phyloP scores from a whole-genome alignment of 2,888 invertebrate species.

The Cosmopolites sordidus region DNA sequence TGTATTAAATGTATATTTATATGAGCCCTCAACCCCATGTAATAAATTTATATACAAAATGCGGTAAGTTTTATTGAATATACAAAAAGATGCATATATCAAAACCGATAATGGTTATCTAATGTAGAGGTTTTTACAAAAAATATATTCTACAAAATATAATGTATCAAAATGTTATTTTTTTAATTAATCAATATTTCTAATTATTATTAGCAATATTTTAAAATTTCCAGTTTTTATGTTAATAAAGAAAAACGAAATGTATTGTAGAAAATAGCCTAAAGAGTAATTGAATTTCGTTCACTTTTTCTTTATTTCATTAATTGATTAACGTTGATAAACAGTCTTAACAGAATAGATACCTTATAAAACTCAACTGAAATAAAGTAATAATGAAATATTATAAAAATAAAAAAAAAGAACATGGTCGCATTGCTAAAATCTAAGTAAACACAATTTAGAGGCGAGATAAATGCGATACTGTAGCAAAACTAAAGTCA shows the following conservation, averaged over 20 bases:
- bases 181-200: slow-evolving; percentile 24
- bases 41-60: slow-evolving; percentile 39
- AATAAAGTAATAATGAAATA: not conserved
- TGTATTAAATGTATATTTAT: slow-evolving; percentile 34
- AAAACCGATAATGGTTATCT: slow-evolving; percentile 34
- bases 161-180: slow-evolving; percentile 39
- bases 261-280: not conserved
- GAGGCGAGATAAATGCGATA: not conserved
- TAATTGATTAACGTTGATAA: not conserved
- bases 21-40: slow-evolving; percentile 40
- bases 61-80: slow-evolving; percentile 35
- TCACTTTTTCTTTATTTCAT: not conserved
- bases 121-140: slow-evolving; percentile 41
- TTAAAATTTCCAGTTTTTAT: not conserved
- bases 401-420: slow-evolving; percentile 1
- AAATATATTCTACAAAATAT: slow-evolving; percentile 41
- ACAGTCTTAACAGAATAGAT: slow-evolving; percentile 22
- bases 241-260: not conserved
- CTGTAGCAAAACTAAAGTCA: not conserved
- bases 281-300: not conserved
- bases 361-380: slow-evolving; percentile 10
- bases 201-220: slow-evolving; percentile 29
- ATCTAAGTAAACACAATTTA: not conserved
- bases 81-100: slow-evolving; percentile 39
- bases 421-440: not conserved